Evolutionary conservation across 2,113 vertebrate genomes (phyloP).

Genomic region (Suricata suricatta): DNA sequence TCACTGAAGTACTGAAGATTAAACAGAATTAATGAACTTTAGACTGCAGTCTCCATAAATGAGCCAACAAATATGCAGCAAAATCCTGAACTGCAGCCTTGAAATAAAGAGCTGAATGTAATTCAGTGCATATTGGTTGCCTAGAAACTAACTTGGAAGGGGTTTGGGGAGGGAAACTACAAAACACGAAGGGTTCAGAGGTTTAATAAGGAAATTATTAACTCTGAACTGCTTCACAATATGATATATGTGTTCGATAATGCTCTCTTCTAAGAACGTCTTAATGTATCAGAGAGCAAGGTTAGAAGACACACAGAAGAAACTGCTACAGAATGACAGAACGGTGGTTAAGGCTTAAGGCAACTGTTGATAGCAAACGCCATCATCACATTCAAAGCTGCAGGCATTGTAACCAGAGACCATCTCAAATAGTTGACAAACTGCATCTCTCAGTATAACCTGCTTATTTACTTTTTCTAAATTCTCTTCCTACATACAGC

Average conservation of each 20-base stretch:
- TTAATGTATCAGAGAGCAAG: neutral
- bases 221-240: slow-evolving; percentile 71
- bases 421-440: neutral
- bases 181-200: slow-evolving; percentile 78
- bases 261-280: slow-evolving; percentile 42
- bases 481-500: neutral
- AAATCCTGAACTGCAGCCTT: slow-evolving; percentile 72
- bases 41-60: slow-evolving; percentile 58
- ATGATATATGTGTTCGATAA: slow-evolving; percentile 62
- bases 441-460: neutral
- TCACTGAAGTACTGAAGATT: slow-evolving; percentile 23
- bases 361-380: neutral
- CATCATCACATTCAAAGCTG: rapidly evolving
- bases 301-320: neutral
- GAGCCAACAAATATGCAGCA: slow-evolving; percentile 71
- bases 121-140: slow-evolving; percentile 85
- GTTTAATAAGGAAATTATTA: slow-evolving; percentile 85
- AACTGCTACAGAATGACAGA: rapidly evolving
- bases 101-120: slow-evolving; percentile 86
- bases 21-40: slow-evolving; percentile 69
- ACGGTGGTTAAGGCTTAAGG: neutral
- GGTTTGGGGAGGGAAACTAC: slow-evolving; percentile 62
- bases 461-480: neutral
- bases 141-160: slow-evolving; percentile 85
- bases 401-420: neutral